Evolutionary conservation across 2,113 vertebrate genomes (phyloP).

Genomic region (Mastomys coucha): DNA sequence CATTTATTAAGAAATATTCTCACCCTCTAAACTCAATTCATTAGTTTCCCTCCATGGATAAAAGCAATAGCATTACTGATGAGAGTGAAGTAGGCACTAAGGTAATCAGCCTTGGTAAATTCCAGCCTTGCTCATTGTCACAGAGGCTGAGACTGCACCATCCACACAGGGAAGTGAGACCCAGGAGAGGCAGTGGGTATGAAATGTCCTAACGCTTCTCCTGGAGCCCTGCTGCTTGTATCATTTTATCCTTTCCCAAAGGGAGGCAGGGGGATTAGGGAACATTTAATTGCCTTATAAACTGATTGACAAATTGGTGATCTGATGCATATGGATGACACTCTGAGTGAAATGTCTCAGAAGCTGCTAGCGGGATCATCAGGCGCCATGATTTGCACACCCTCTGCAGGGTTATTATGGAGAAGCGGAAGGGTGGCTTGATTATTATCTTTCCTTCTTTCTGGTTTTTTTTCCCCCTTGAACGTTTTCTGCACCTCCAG

Average conservation of each 20-base stretch:
- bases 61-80: slow-evolving; percentile 81
- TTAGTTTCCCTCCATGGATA: slow-evolving; percentile 84
- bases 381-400: slow-evolving; percentile 77
- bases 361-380: slow-evolving; percentile 82
- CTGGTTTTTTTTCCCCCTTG: slow-evolving; percentile 68
- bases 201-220: not conserved
- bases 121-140: slow-evolving; percentile 66
- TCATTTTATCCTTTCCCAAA: slow-evolving; percentile 56
- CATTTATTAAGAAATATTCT: slow-evolving; percentile 81
- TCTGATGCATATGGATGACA: slow-evolving; percentile 86
- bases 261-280: slow-evolving; percentile 56
- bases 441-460: slow-evolving; percentile 83
- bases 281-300: slow-evolving; percentile 82
- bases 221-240: slow-evolving; percentile 35
- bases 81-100: slow-evolving; percentile 81
- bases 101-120: slow-evolving; percentile 80
- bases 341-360: slow-evolving; percentile 81
- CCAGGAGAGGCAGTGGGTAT: not conserved
- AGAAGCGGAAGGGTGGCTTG: slow-evolving; percentile 82
- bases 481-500: slow-evolving; percentile 87
- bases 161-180: slow-evolving; percentile 25
- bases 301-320: slow-evolving; percentile 81
- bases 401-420: slow-evolving; percentile 77
- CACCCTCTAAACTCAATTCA: slow-evolving; percentile 81
- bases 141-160: slow-evolving; percentile 56